Evolutionary conservation across 2,797 vertebrate genomes (phyloP), one percentile per base, ranked within the genome.

Genomic region (Sebastes steindachneri): DNA sequence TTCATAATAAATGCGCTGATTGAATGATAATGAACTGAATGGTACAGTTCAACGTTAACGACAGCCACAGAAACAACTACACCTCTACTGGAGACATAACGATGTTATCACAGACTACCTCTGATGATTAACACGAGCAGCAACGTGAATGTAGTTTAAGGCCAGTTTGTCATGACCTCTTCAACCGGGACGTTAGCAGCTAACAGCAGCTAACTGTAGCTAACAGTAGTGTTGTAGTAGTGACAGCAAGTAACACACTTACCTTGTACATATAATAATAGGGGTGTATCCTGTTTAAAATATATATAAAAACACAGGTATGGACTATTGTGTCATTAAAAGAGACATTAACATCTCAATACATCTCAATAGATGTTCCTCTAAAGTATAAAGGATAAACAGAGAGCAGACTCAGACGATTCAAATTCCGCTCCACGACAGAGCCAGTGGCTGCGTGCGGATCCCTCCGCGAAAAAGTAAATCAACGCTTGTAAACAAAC

Each of bases 401-500:
- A 15, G 5, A 0, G 4, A 1, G 7, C 9, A 71, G 25, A 21
- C 35, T 37, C 35, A 37, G 6, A 26, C 5, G 3, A 75, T 93
- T 94, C 91, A 91, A 93, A 94, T 85, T 9, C n/a, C 86, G 80
- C 92, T 93, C 92, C 88, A 81, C 78, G 3, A 17, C 33, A 15
- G 25, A 70, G 23, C 10, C 17, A 11, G 53, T 7, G 6, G 33
- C 28, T 19, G 48, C 3, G 21, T 11, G 7, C 2, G 5, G 15
- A 90, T 88, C 78, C 83, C 29, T 94, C 83, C 84, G 89, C 86
- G n/a, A 26, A 65, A 25, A 29, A 58, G 9, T 4, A 9, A 4
- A 4, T 12, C 25, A 7, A 41, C 2, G 1, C 5, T 79, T 7
- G 1, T 58, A 45, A 28, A 59, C 12, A 35, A 41, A 21, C 9